These are phyloP conservation scores for Lochmaea capreae DNA, from an alignment of 2,888 invertebrate genomes.

Conservation along the genomic window DNA sequence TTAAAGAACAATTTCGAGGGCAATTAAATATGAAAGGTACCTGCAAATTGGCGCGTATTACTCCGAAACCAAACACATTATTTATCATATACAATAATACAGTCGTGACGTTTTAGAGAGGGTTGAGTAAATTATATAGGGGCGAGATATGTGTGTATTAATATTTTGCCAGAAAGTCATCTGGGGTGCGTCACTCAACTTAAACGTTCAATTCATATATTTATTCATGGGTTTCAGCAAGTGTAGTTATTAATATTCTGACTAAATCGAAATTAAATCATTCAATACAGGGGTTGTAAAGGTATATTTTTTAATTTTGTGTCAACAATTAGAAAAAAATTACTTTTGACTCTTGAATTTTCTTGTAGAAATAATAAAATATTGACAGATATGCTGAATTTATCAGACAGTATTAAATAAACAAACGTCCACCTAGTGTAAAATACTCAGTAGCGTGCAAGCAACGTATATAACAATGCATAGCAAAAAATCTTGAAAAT, in stretches of 20 bases:
- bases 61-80: constrained; percentile 44
- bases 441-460: too few species aligned
- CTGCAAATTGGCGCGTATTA: constrained; percentile 43
- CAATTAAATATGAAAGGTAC: constrained; percentile 39
- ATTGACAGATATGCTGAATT: too few species aligned
- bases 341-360: too few species aligned
- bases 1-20: constrained; percentile 21
- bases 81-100: constrained; percentile 46
- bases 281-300: neutral
- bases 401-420: too few species aligned
- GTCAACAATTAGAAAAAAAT: too few species aligned
- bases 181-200: constrained; percentile 48
- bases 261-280: neutral
- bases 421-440: too few species aligned
- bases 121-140: constrained; percentile 37
- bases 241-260: neutral
- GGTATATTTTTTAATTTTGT: neutral
- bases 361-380: too few species aligned
- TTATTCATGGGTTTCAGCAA: constrained; percentile 8
- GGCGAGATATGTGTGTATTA: constrained; percentile 45
- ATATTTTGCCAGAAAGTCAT: constrained; percentile 48
- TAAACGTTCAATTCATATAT: constrained; percentile 23
- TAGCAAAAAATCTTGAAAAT: too few species aligned
- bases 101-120: constrained; percentile 48
- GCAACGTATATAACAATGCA: too few species aligned